Evolutionary conservation across 2,797 vertebrate genomes (phyloP).

Genomic region (Helicolenus hilgendorfi): DNA sequence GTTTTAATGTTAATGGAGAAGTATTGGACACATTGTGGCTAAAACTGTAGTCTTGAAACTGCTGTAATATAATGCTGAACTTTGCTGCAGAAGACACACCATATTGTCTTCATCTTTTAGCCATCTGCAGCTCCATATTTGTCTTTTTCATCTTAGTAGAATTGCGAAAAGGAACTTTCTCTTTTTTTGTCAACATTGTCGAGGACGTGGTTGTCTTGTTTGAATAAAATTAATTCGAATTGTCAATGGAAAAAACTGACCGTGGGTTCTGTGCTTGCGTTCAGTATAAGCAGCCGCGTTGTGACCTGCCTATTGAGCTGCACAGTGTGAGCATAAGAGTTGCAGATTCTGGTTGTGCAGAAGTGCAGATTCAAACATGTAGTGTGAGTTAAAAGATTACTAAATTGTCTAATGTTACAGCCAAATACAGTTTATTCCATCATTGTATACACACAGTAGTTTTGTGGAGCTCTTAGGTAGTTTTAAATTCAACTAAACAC

Average conservation of each 20-base stretch:
- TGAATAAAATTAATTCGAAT: neutral
- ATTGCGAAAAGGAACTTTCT: no score
- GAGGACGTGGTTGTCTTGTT: neutral
- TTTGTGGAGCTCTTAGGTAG: neutral
- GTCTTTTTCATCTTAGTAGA: no score
- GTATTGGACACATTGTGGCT: neutral
- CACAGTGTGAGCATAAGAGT: neutral
- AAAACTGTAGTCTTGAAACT: neutral
- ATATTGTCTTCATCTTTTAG: no score
- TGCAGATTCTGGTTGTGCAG: neutral
- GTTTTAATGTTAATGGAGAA: neutral
- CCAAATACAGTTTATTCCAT: neutral
- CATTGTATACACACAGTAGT: neutral
- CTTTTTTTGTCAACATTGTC: neutral
- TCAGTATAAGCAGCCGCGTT: neutral
- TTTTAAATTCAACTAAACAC: slow-evolving; percentile 2
- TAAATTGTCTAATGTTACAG: neutral
- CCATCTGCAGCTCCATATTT: no score
- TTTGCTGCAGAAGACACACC: no score
- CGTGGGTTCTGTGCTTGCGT: neutral
- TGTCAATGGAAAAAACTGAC: neutral
- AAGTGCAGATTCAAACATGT: neutral
- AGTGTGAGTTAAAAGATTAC: neutral
- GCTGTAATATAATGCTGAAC: neutral
- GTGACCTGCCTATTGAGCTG: neutral